Evolutionary conservation across 2,888 invertebrate genomes (phyloP).

Genomic region (Griposia aprilina): DNA sequence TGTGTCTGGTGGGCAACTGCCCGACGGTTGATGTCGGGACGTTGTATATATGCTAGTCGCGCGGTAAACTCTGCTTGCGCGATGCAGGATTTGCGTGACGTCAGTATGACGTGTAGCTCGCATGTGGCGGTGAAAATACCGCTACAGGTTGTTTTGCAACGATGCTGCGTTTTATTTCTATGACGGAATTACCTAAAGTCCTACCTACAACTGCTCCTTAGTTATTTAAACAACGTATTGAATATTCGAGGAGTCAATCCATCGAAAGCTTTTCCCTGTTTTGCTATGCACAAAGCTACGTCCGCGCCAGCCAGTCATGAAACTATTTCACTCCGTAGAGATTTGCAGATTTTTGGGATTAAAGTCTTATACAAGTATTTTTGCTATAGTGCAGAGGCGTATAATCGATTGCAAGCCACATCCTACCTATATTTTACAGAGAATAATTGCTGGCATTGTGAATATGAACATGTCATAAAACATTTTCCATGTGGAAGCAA

Average conservation of each 20-base stretch:
- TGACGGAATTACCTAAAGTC: too few species aligned
- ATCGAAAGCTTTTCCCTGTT: conserved; percentile 56
- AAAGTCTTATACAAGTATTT: not conserved
- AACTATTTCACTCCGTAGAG: not conserved
- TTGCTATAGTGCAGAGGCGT: not conserved
- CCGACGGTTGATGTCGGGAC: too few species aligned
- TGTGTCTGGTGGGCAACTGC: too few species aligned
- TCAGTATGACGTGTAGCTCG: too few species aligned
- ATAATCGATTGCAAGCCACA: not conserved
- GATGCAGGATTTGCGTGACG: too few species aligned
- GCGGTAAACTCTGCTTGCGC: too few species aligned
- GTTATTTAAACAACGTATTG: not conserved
- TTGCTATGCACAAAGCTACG: conserved; percentile 66
- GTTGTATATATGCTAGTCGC: too few species aligned
- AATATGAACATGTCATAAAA: conserved; percentile 7
- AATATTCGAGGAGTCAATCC: conserved; percentile 62
- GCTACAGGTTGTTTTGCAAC: too few species aligned
- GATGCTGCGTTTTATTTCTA: not conserved
- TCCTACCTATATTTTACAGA: not conserved
- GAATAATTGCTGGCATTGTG: conserved; percentile 15
- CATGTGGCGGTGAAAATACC: too few species aligned
- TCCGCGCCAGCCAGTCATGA: not conserved
- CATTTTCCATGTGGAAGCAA: not conserved
- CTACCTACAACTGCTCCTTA: not conserved
- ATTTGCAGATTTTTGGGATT: not conserved